Conservation (phyloP, 2,888 invertebrate genomes). For the Ceriagrion tenellum region DNA sequence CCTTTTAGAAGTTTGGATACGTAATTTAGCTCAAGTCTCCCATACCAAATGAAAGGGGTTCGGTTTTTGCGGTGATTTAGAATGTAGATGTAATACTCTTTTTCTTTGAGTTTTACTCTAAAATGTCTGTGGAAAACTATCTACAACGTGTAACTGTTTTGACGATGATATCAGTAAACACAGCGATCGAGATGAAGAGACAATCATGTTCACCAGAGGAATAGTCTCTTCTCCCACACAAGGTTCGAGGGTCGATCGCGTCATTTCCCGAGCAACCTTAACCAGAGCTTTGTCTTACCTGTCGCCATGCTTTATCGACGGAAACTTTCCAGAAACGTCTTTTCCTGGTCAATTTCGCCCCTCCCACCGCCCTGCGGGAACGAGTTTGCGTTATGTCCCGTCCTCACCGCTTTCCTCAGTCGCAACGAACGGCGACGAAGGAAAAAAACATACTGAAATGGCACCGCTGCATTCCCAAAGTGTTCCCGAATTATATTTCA, state of each 20-base stretch:
- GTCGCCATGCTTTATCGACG: neutral
- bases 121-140: too few species aligned
- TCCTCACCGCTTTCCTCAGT: neutral
- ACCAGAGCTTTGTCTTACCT: neutral
- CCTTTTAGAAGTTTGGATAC: too few species aligned
- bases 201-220: neutral
- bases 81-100: too few species aligned
- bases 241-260: neutral
- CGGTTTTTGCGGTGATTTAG: too few species aligned
- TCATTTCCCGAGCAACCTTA: neutral
- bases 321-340: neutral
- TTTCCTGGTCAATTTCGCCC: neutral
- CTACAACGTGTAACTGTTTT: too few species aligned
- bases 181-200: too few species aligned
- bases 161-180: too few species aligned
- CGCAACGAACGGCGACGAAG: neutral
- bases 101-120: too few species aligned
- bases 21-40: too few species aligned
- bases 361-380: neutral
- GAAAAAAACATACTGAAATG: neutral
- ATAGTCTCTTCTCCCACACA: neutral
- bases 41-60: too few species aligned
- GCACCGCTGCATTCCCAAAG: slow-evolving; percentile 1
- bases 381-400: neutral
- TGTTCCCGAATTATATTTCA: neutral